Evolutionary conservation across 2,888 invertebrate species (phyloP).

Genomic region (Pseudococcus viburni): DNA sequence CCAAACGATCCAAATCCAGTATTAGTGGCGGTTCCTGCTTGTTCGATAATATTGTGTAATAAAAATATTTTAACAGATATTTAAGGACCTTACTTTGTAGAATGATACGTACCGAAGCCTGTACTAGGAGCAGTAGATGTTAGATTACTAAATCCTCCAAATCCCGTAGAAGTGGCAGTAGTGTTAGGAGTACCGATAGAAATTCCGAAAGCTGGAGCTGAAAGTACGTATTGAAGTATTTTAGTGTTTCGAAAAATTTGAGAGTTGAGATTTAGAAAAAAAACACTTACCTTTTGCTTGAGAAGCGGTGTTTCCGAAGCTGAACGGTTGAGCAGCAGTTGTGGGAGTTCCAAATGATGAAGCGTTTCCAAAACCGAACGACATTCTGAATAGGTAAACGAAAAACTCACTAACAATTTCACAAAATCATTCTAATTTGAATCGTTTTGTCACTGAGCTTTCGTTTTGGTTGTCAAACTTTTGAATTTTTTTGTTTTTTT

Average conservation of each 20-base stretch:
- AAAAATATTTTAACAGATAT: background rate
- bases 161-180: conserved; percentile 67
- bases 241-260: background rate
- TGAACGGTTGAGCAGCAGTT: conserved; percentile 70
- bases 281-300: conserved; percentile 56
- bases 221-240: background rate
- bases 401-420: background rate
- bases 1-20: conserved; percentile 61
- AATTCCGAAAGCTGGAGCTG: conserved; percentile 35
- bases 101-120: conserved; percentile 70
- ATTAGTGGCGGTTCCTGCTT: conserved; percentile 50
- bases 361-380: conserved; percentile 67
- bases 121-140: conserved; percentile 70
- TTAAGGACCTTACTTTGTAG: background rate
- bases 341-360: conserved; percentile 71
- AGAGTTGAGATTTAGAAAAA: background rate
- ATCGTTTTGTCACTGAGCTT: background rate
- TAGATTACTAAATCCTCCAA: conserved; percentile 71
- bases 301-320: conserved; percentile 69
- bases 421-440: background rate
- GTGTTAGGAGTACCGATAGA: conserved; percentile 49
- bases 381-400: background rate
- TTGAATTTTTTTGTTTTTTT: background rate
- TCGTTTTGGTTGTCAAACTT: background rate
- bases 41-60: background rate